Evolutionary conservation across 2,888 invertebrate species (phyloP), one percentile per base, ranked within the genome.

Genomic region (Noctuana brunneofusca): DNA sequence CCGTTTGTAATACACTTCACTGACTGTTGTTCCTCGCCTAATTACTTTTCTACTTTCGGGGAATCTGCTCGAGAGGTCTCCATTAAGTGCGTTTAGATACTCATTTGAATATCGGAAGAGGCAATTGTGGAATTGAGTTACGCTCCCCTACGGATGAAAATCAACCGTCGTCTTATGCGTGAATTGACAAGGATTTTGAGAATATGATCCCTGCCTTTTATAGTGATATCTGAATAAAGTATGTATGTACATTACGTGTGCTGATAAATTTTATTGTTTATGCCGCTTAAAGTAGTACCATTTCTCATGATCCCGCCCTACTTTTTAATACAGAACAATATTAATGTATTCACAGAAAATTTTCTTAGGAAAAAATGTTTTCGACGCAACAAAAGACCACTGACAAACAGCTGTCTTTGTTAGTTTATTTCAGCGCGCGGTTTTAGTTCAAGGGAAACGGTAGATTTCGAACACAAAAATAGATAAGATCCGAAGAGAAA

Each of bases 31-130:
- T 58, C 58, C 41, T 30, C 41, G 49, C 35, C 52, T 58, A 58
- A 58, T 58, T 58, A 58, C 58, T 58, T 58, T 58, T 41, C 11
- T 50, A 58, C 27, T 58, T 52, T 52, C 9, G 27, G 27, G 50
- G 20, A 52, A 52, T 46, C 46, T 32, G 32, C 24, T 46, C 32
- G 58, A 38, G 50, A 30, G 38, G 58, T 6, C 50, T 20, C 41
- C 58, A 41, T 35, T 53, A 53, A 32, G 53, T 35, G 53, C 35
- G 32, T 53, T 48, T 38, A 41, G 38, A 24, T 16, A 22, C 41
- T 58, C 58, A 58, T 58, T 58, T 58, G 24, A 52, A 58, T 58
- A 52, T 58, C 41, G 58, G 56, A 46, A 53, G 53, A 43, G 27
- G 35, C 18, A 53, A 32, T 53, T 41, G 53, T 1, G 35, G 35